A percentile compares a stretch with the other conserved stretches of the same genome.
phyloP scores from a whole-genome alignment of 92 coral and sea anemone species.

The Epizoanthus ramosus region DNA sequence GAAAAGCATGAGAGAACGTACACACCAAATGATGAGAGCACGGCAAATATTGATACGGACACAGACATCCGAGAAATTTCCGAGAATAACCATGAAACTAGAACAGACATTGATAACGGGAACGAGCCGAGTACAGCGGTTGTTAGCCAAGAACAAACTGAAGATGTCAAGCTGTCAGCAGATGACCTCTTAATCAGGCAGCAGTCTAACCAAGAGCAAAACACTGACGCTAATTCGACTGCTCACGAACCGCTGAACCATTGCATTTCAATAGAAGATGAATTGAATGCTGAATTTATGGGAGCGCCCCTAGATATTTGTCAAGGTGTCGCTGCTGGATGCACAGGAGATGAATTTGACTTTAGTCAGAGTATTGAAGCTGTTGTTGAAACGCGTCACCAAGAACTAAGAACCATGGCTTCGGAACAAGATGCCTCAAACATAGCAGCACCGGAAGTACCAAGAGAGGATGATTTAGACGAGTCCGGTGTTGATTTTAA shows the following conservation, averaged over 20 bases:
- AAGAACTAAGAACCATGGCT: slow-evolving; percentile 13
- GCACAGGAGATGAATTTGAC: slow-evolving; percentile 13
- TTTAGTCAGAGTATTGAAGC: slow-evolving; percentile 41
- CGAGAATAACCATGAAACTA: neutral
- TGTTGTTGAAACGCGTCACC: slow-evolving; percentile 24
- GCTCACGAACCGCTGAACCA: slow-evolving; percentile 5
- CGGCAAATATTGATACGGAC: slow-evolving; percentile 3
- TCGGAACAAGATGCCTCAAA: neutral
- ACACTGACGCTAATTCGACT: neutral
- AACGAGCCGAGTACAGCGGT: neutral
- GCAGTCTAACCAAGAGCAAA: neutral
- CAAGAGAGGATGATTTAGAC: neutral
- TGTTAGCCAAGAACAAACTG: neutral
- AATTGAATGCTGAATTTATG: slow-evolving; percentile 39
- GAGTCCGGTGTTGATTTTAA: slow-evolving; percentile 25
- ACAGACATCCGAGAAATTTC: slow-evolving; percentile 8
- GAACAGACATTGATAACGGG: neutral
- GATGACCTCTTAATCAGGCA: neutral
- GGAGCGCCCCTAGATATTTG: slow-evolving; percentile 27
- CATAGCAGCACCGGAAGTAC: neutral
- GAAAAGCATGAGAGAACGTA: neutral
- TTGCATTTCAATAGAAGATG: slow-evolving; percentile 22
- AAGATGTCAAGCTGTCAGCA: neutral
- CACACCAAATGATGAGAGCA: neutral
- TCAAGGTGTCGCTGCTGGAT: neutral